A percentile compares a stretch with the other conserved stretches of the same genome.
Conservation (phyloP, 1,140 invertebrate genomes). For the Harpegnathos saltator region DNA sequence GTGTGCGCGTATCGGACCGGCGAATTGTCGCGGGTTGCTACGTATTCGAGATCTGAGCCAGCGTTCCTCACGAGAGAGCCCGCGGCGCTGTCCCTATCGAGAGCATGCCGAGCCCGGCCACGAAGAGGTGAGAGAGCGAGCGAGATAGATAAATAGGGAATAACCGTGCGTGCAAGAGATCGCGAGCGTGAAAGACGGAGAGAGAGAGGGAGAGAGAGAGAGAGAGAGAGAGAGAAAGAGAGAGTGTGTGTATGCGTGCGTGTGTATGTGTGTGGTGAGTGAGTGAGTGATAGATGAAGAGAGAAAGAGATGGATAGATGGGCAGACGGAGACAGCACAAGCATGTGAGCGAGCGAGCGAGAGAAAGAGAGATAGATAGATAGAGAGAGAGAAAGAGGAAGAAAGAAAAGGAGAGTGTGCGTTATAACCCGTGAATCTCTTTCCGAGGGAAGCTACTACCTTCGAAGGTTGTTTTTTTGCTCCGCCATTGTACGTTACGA, state of each 20-base stretch:
- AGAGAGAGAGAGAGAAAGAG: neutral
- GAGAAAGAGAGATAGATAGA: conserved; percentile 17
- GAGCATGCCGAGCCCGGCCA: conserved; percentile 68
- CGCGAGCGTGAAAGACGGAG: neutral
- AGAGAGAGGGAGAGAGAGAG: conserved; percentile 28
- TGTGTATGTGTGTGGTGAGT: no score
- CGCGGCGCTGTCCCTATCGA: conserved; percentile 53
- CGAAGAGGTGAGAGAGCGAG: conserved; percentile 71
- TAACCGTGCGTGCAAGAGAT: conserved; percentile 31
- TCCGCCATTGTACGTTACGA: conserved; percentile 76
- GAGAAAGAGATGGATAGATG: neutral
- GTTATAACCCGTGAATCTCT: conserved; percentile 57
- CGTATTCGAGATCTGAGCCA: conserved; percentile 37
- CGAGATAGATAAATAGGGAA: conserved; percentile 60
- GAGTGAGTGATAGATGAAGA: conserved; percentile 35
- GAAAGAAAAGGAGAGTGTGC: conserved; percentile 50
- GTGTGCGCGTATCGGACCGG: conserved; percentile 49
- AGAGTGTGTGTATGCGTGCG: no score
- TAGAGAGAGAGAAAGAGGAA: conserved; percentile 9
- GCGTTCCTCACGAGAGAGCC: conserved; percentile 43
- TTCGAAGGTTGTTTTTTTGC: conserved; percentile 73
- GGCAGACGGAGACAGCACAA: no score
- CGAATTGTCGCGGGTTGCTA: conserved; percentile 55
- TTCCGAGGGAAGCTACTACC: conserved; percentile 69
- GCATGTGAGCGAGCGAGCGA: neutral